Evolutionary conservation across 2,888 invertebrate species (phyloP).

Genomic region (Epinotia nisella): DNA sequence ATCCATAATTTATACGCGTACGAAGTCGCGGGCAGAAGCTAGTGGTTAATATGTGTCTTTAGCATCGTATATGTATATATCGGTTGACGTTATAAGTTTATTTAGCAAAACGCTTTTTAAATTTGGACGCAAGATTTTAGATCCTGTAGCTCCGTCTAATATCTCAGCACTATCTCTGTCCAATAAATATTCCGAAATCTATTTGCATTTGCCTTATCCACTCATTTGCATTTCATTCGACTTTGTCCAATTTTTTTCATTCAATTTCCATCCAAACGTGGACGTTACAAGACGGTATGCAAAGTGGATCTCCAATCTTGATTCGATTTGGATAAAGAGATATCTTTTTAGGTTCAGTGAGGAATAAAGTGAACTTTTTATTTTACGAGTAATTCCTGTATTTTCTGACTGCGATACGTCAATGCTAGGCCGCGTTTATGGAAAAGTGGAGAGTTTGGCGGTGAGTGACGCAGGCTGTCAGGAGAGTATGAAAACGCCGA

Average conservation of each 20-base stretch:
- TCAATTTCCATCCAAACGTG: constrained; percentile 40
- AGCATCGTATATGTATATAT: too few species aligned
- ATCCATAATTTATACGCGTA: too few species aligned
- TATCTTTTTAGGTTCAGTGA: constrained; percentile 11
- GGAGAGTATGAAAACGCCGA: too few species aligned
- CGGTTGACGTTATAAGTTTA: too few species aligned
- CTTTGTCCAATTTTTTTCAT: constrained; percentile 49
- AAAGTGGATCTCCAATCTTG: constrained; percentile 28
- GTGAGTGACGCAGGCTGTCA: too few species aligned
- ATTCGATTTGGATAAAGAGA: constrained; percentile 25
- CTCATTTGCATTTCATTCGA: constrained; percentile 56
- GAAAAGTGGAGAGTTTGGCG: too few species aligned
- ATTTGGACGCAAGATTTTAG: neutral
- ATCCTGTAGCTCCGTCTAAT: constrained; percentile 11
- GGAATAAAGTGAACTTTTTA: neutral
- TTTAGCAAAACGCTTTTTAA: neutral
- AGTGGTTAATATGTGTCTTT: too few species aligned
- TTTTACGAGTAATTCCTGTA: neutral
- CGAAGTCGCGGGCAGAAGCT: too few species aligned
- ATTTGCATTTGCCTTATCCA: constrained; percentile 48
- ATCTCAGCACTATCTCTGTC: constrained; percentile 34
- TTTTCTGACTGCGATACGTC: neutral
- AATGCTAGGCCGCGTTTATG: neutral
- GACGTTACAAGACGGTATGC: constrained; percentile 40
- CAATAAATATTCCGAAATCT: constrained; percentile 55